phyloP scores from a whole-genome alignment of 2,888 invertebrate species.

The Synergus umbraculus region DNA sequence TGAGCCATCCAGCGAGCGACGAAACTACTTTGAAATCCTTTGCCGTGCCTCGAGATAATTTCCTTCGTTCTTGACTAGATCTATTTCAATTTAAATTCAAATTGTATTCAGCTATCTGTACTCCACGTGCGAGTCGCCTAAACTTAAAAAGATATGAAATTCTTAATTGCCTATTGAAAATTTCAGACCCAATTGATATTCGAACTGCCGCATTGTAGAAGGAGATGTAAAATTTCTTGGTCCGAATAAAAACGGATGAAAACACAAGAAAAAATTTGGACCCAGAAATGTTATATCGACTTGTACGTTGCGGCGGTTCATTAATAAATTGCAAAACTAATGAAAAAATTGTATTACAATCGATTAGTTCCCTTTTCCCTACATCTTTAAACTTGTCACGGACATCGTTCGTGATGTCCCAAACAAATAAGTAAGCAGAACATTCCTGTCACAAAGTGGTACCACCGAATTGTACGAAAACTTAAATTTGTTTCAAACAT shows the following conservation, averaged over 20 bases:
- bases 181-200: background rate
- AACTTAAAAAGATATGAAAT: background rate
- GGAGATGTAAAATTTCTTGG: no score
- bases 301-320: no score
- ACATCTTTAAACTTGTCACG: constrained; percentile 1
- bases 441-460: constrained; percentile 28
- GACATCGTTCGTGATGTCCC: constrained; percentile 23
- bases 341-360: background rate
- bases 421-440: constrained; percentile 5
- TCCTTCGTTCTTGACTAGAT: constrained; percentile 17
- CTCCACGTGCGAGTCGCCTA: background rate
- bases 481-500: constrained; percentile 5
- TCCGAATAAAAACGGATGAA: no score
- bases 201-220: no score
- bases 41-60: constrained; percentile 4
- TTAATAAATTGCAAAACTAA: background rate
- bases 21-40: constrained; percentile 34
- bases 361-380: background rate
- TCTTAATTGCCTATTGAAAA: background rate
- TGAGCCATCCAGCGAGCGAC: background rate
- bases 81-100: constrained; percentile 23
- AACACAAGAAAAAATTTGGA: no score
- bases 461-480: background rate
- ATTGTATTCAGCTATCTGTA: constrained; percentile 1
- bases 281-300: no score